These are phyloP conservation scores for Porites rus DNA, from an alignment of 92 coral and sea anemone species.

Conservation along the genomic window DNA sequence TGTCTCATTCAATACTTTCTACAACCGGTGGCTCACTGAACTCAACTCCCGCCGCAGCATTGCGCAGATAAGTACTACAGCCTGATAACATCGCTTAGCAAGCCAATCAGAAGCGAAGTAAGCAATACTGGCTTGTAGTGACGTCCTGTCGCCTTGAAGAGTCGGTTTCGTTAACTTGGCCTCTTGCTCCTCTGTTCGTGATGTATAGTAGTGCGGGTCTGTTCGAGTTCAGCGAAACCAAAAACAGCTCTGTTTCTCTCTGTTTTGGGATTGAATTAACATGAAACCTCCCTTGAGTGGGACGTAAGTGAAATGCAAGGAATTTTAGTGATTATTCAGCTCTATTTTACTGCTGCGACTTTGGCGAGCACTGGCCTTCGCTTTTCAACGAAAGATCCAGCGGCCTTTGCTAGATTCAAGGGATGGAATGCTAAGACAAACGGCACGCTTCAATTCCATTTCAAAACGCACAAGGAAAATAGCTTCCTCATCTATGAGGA, in stretches of 20 bases:
- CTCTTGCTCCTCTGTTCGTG: slow-evolving; percentile 43
- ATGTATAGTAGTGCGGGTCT: slow-evolving; percentile 18
- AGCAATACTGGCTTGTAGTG: slow-evolving; percentile 32
- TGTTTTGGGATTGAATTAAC: background rate
- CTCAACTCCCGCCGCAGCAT: slow-evolving; percentile 44
- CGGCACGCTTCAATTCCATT: slow-evolving; percentile 59
- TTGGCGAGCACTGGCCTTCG: slow-evolving; percentile 59
- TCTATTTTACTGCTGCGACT: slow-evolving; percentile 23
- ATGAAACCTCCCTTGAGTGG: slow-evolving; percentile 37
- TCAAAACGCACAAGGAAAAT: slow-evolving; percentile 52
- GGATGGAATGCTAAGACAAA: slow-evolving; percentile 69
- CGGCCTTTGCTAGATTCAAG: slow-evolving; percentile 65
- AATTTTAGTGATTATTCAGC: slow-evolving; percentile 39
- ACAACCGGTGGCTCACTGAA: slow-evolving; percentile 48
- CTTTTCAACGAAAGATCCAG: slow-evolving; percentile 43
- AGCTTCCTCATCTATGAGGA: slow-evolving; percentile 68
- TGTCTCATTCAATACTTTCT: slow-evolving; percentile 30
- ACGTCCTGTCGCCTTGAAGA: slow-evolving; percentile 45
- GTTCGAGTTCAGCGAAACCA: background rate
- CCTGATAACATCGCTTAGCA: slow-evolving; percentile 35
- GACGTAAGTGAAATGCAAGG: slow-evolving; percentile 47
- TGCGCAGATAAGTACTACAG: slow-evolving; percentile 28
- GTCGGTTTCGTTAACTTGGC: slow-evolving; percentile 49
- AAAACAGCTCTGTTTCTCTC: background rate
- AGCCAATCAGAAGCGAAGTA: slow-evolving; percentile 45